Conservation (phyloP, 1,140 invertebrate genomes). For the Platyura marginata region DNA sequence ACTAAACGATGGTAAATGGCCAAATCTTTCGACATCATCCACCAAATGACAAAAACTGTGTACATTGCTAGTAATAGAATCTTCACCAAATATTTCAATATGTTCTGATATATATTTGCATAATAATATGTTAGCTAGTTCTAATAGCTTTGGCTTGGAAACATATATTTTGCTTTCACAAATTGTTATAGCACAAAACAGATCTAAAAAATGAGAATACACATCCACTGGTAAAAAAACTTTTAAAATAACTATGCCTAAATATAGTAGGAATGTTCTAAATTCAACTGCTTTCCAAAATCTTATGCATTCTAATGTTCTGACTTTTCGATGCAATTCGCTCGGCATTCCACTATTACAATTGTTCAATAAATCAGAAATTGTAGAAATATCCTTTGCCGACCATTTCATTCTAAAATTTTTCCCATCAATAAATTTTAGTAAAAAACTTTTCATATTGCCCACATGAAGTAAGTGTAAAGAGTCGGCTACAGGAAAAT, state of each 20-base stretch:
- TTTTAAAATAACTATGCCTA: conserved; percentile 10
- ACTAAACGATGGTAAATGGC: conserved; percentile 6
- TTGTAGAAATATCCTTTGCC: background rate
- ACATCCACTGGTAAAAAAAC: conserved; percentile 7
- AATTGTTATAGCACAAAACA: conserved; percentile 10
- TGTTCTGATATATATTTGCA: conserved; percentile 4
- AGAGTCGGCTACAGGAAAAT: conserved; percentile 11
- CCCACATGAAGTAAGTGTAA: conserved; percentile 12
- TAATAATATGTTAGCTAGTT: conserved; percentile 3
- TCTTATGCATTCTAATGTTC: conserved; percentile 6
- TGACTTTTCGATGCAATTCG: conserved; percentile 9
- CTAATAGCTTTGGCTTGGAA: background rate
- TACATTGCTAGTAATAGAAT: conserved; percentile 6
- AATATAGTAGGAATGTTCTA: conserved; percentile 8
- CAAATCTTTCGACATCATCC: conserved; percentile 9
- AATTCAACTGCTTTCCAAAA: conserved; percentile 11
- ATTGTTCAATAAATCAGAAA: background rate
- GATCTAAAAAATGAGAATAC: conserved; percentile 8
- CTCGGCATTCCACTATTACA: conserved; percentile 6
- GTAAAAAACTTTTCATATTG: conserved; percentile 10
- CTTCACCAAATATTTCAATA: conserved; percentile 4
- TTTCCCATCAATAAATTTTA: conserved; percentile 8
- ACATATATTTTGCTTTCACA: conserved; percentile 5
- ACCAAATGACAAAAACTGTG: conserved; percentile 9
- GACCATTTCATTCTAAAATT: conserved; percentile 6